Base-by-base conservation (phyloP, 2,113 vertebrate genomes). In the Cephalopterus ornatus region DNA sequence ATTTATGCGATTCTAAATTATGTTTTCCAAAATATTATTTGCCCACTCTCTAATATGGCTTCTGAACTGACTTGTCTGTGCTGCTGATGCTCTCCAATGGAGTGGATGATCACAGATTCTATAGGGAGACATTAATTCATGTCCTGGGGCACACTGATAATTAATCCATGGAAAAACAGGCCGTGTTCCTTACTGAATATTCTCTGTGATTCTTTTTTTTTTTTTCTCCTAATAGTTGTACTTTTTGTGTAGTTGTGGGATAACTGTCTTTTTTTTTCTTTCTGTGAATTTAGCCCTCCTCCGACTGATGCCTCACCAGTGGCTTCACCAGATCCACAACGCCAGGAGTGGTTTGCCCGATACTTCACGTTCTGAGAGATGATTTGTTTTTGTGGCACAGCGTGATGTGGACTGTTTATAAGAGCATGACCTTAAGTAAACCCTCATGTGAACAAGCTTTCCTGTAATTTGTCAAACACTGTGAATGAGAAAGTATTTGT, bases 301-400 rank as follows among this genome's bases (percentile, higher is more conserved):
- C 99, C 99, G 98, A 99, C 97, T 91, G 99, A 99, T 89, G 98
- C 99, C 93, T 98, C 99, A 58, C 94, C 98, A 49, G 98, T 98
- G 96, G 98, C 98, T 98, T 98, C 99, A 90, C 98, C 99, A 62
- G 99, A 99, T 75, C 97, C 99, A 50, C 99, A 99, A 74, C 99
- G 99, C 96, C 99, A 99, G 98, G 99, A 99, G 97, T 99, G 99
- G 99, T 98, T 99, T 94, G 99, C 99, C 97, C 99, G 99, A 61
- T 99, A 99, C 98, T 99, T 99, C 98, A 99, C 99, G 18, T 99
- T 99, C 98, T 99, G 99, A 99, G 97, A 94, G 96, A 97, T 6
- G 81, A 67, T 86, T 85, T 87, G 84, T 85, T 93, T 85, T 89
- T 85, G 95, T 96, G 97, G 96, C 97, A 96, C 97, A 95, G 97